These are phyloP conservation scores for Hipparchia semele DNA, from an alignment of 2,888 invertebrate species.

Conservation along the genomic window DNA sequence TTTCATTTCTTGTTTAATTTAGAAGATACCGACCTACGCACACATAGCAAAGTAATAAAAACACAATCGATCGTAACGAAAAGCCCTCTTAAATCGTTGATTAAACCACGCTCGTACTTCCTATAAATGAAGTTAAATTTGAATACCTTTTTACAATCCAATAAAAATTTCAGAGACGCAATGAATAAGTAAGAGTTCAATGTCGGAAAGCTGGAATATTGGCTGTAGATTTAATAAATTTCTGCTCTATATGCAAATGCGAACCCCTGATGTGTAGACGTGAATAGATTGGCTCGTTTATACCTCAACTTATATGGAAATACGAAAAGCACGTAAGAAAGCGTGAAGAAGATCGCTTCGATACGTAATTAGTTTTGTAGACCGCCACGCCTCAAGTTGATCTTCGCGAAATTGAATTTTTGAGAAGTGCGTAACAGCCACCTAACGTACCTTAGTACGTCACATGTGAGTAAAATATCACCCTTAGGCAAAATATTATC, in stretches of 20 bases:
- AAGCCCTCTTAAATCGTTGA: conserved; percentile 36
- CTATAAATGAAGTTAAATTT: conserved; percentile 43
- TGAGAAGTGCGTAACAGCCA: conserved; percentile 51
- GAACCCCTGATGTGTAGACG: conserved; percentile 83
- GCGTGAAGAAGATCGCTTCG: conserved; percentile 78
- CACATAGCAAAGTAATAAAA: conserved; percentile 28
- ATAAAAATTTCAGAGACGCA: conserved; percentile 70
- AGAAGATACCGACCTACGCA: conserved; percentile 12
- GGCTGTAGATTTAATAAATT: conserved; percentile 84
- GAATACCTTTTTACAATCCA: conserved; percentile 59
- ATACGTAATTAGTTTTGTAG: conserved; percentile 82
- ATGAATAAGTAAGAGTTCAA: conserved; percentile 76
- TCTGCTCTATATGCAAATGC: conserved; percentile 83
- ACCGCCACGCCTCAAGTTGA: conserved; percentile 65
- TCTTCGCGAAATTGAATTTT: conserved; percentile 63
- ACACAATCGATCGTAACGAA: conserved; percentile 33
- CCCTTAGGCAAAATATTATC: not conserved
- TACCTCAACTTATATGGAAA: conserved; percentile 83
- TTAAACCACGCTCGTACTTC: conserved; percentile 41
- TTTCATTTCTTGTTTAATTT: conserved; percentile 22
- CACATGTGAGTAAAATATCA: not conserved
- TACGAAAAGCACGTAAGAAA: conserved; percentile 83
- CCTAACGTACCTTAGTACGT: conserved; percentile 45
- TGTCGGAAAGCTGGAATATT: conserved; percentile 79
- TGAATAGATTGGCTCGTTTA: conserved; percentile 84